Conservation (phyloP, 2,113 vertebrate genomes). For the Toxotes jaculatrix region DNA sequence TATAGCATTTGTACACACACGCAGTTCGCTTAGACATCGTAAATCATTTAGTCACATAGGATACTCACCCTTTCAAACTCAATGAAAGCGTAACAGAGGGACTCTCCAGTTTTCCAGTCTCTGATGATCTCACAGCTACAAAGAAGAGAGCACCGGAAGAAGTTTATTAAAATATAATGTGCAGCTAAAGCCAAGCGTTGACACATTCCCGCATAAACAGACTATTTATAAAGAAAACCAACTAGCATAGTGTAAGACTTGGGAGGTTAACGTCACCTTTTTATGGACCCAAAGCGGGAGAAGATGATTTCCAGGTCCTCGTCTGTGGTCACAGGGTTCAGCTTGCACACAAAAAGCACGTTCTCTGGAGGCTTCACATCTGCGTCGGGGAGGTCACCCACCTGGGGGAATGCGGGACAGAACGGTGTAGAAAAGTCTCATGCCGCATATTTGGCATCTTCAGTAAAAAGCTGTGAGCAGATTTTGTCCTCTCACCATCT, state of each 20-base stretch:
- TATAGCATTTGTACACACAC: neutral
- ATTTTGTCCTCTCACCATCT: slow-evolving; percentile 90
- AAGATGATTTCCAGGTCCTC: slow-evolving; percentile 99
- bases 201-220: neutral
- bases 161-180: neutral
- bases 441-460: neutral
- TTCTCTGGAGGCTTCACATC: slow-evolving; percentile 95
- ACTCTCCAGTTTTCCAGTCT: slow-evolving; percentile 96
- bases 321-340: slow-evolving; percentile 98
- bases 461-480: neutral
- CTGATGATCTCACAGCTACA: slow-evolving; percentile 97
- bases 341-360: slow-evolving; percentile 96
- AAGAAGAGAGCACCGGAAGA: slow-evolving; percentile 31
- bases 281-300: slow-evolving; percentile 94
- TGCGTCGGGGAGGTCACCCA: slow-evolving; percentile 96
- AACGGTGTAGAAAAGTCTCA: neutral
- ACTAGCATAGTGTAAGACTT: neutral
- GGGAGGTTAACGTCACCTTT: slow-evolving; percentile 84
- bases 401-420: slow-evolving; percentile 80
- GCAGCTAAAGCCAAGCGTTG: neutral
- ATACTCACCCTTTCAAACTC: slow-evolving; percentile 96
- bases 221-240: neutral
- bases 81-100: slow-evolving; percentile 98
- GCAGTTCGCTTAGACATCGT: neutral
- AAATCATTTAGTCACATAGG: neutral